Conservation (phyloP, 2,113 vertebrate genomes). For the Dascyllus trimaculatus region DNA sequence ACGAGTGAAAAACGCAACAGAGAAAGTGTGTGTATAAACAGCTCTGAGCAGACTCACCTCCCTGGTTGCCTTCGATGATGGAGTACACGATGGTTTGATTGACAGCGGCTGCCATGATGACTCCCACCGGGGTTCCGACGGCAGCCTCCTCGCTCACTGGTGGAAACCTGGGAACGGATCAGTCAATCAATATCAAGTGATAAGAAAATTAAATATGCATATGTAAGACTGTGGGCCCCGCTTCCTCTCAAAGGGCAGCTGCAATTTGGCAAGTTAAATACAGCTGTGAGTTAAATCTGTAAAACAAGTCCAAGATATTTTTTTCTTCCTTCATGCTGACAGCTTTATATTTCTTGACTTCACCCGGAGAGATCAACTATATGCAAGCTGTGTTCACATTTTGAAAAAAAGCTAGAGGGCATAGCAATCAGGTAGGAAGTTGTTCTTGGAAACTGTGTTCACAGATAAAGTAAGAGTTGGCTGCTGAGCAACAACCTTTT, state of each 20-base stretch:
- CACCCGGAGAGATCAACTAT: neutral
- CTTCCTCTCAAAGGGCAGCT: slow-evolving; percentile 24
- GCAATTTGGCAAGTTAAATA: slow-evolving; percentile 47
- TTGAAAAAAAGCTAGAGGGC: neutral
- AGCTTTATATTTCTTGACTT: slow-evolving; percentile 7
- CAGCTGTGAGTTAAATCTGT: slow-evolving; percentile 47
- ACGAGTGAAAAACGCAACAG: neutral
- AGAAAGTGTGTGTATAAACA: slow-evolving; percentile 5
- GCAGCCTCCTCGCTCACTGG: slow-evolving; percentile 92
- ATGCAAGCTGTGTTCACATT: neutral
- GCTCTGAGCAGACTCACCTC: slow-evolving; percentile 83
- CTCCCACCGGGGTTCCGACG: slow-evolving; percentile 86
- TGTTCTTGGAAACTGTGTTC: neutral
- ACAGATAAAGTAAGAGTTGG: neutral
- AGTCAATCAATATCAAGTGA: slow-evolving; percentile 62
- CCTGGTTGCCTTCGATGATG: slow-evolving; percentile 92
- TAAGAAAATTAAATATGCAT: slow-evolving; percentile 58
- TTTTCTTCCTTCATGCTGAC: slow-evolving; percentile 9
- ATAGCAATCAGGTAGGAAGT: neutral
- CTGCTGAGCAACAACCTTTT: slow-evolving; percentile 13
- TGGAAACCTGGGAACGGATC: slow-evolving; percentile 86
- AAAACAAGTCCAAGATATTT: slow-evolving; percentile 17
- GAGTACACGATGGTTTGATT: slow-evolving; percentile 97
- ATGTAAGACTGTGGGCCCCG: slow-evolving; percentile 19
- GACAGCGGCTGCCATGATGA: slow-evolving; percentile 92